Percentiles rank a stretch among this genome's conserved stretches.
Evolutionary conservation across 2,888 invertebrate species (phyloP).

Genomic region (Acrobasis suavella): DNA sequence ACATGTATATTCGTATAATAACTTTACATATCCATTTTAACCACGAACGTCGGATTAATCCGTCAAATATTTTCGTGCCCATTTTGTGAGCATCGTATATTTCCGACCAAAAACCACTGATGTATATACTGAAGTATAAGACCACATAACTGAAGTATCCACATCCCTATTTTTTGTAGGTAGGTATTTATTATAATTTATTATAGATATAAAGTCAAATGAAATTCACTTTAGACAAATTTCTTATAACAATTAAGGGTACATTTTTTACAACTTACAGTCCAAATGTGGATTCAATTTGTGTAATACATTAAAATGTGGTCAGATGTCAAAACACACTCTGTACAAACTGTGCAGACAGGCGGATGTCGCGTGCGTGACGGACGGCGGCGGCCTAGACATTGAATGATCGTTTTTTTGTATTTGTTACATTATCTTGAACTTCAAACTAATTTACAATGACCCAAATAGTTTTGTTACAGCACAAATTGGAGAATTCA

Average conservation of each 20-base stretch:
- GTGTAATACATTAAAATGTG: neutral
- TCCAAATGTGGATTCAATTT: neutral
- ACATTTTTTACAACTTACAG: neutral
- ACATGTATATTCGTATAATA: no score
- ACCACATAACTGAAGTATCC: no score
- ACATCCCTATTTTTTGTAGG: no score
- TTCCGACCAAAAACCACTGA: no score
- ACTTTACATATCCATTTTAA: no score
- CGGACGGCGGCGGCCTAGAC: slow-evolving; percentile 35
- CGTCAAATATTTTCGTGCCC: no score
- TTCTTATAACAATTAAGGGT: neutral
- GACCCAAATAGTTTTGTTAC: slow-evolving; percentile 3
- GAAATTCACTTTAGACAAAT: no score
- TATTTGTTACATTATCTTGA: neutral
- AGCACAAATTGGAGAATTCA: neutral
- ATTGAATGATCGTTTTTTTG: slow-evolving; percentile 31
- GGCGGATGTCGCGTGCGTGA: slow-evolving; percentile 35
- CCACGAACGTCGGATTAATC: no score
- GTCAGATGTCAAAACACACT: neutral
- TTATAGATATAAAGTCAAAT: no score
- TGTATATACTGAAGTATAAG: no score
- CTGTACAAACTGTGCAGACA: slow-evolving; percentile 24
- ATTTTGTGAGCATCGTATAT: no score
- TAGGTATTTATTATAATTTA: no score
- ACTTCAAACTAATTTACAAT: neutral